Conservation (phyloP, 2,888 invertebrate species). For the Ferdinandea cuprea region DNA sequence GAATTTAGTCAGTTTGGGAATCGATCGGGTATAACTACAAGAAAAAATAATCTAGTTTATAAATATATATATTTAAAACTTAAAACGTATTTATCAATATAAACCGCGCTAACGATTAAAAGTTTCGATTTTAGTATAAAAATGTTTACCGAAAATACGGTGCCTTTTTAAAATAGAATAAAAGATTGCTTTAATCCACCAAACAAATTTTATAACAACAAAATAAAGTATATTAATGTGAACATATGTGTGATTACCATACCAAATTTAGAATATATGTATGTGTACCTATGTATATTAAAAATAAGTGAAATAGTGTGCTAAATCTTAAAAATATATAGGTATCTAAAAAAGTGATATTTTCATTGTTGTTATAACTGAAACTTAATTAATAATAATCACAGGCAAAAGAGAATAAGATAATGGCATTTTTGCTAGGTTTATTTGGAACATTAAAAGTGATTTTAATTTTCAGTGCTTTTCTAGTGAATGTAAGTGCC, state of each 20-base stretch:
- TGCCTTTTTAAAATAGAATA: background rate
- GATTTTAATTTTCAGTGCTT: slow-evolving; percentile 59
- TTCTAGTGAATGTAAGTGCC: slow-evolving; percentile 57
- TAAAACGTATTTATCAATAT: background rate
- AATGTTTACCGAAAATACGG: slow-evolving; percentile 7
- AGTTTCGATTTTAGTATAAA: background rate
- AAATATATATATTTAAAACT: background rate
- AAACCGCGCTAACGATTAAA: background rate
- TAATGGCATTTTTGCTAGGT: slow-evolving; percentile 65
- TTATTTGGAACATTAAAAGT: slow-evolving; percentile 61
- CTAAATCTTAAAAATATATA: slow-evolving; percentile 4
- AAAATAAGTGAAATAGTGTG: slow-evolving; percentile 36
- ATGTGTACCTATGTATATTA: slow-evolving; percentile 19
- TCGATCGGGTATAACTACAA: slow-evolving; percentile 68
- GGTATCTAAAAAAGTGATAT: slow-evolving; percentile 16
- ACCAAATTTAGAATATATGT: slow-evolving; percentile 36
- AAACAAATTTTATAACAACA: slow-evolving; percentile 2
- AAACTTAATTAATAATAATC: slow-evolving; percentile 14
- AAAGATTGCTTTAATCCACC: no score
- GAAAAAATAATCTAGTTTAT: slow-evolving; percentile 27
- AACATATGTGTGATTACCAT: slow-evolving; percentile 58
- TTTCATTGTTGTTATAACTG: slow-evolving; percentile 8
- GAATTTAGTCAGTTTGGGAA: slow-evolving; percentile 67
- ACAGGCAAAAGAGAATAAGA: slow-evolving; percentile 23
- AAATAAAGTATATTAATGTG: slow-evolving; percentile 43